Conservation (phyloP, 2,888 invertebrate species). For the Neelides folsomi region DNA sequence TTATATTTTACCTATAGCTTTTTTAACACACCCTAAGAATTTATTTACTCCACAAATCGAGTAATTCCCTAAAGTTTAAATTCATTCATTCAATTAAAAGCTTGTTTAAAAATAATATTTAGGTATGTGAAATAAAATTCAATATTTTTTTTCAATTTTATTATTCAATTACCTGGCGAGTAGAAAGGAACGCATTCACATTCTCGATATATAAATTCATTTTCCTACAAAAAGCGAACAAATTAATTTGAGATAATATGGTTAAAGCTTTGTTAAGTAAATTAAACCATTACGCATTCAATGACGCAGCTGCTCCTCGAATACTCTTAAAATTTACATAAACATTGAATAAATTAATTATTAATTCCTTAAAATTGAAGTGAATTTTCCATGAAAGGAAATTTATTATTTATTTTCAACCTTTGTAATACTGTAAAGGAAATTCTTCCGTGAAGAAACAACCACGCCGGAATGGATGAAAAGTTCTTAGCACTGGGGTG, state of each 20-base stretch:
- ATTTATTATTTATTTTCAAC: slow-evolving; percentile 7
- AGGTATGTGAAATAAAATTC: too few relatives aligned
- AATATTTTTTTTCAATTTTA: too few relatives aligned
- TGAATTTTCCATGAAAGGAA: too few relatives aligned
- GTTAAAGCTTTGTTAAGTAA: too few relatives aligned
- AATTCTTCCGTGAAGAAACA: slow-evolving; percentile 28
- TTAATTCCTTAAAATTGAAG: too few relatives aligned
- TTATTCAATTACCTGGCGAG: slow-evolving; percentile 23
- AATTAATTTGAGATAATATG: too few relatives aligned
- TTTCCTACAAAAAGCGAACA: slow-evolving; percentile 10
- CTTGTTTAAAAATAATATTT: too few relatives aligned
- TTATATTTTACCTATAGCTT: slow-evolving; percentile 22
- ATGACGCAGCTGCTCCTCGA: too few relatives aligned
- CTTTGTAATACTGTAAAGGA: slow-evolving; percentile 24
- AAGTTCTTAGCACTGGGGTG: slow-evolving; percentile 19
- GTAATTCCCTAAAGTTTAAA: slow-evolving; percentile 14
- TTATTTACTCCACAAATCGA: slow-evolving; percentile 21
- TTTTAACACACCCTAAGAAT: slow-evolving; percentile 23
- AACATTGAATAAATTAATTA: too few relatives aligned
- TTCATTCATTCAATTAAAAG: too few relatives aligned
- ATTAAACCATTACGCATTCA: too few relatives aligned
- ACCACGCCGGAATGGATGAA: slow-evolving; percentile 18
- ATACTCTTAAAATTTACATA: too few relatives aligned
- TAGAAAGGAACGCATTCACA: slow-evolving; percentile 31
- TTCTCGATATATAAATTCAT: slow-evolving; percentile 19